Evolutionary conservation across 2,113 vertebrate genomes (phyloP), one percentile per base, ranked within the genome.

Genomic region (Macaca nemestrina): DNA sequence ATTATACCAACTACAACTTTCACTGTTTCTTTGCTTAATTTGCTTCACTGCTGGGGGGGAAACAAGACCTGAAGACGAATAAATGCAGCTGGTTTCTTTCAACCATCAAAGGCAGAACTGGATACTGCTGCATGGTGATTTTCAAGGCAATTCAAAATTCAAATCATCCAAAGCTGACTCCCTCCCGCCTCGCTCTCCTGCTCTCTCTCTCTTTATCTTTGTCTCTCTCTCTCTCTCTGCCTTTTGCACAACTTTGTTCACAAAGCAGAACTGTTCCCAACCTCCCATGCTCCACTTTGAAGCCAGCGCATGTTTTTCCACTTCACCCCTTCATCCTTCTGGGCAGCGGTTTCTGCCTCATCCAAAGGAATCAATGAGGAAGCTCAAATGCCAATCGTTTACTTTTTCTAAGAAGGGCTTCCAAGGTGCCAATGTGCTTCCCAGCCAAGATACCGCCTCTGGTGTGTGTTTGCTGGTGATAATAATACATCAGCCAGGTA

Each of bases 141-240:
- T 97, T 88, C 96, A 94, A 96, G 95, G 97, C 95, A 87, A 93
- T 96, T 97, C 96, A 61, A 67, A 98, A 92, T 96, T 95, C 84
- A 67, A 92, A 96, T 98, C 96, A 10, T 95, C 82, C 30, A 91
- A 76, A n/a, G 45, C 93, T 59, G 32, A 59, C 75, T 93, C 93
- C 89, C 89, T 90, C 93, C 83, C 70, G 0, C 3, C 59, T 73
- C 0, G 1, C 40, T 82, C 97, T 12, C 23, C 0, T 64, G 61
- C 61, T 2, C 6, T 5, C 59, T 27, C 61, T 61, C 59, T 59
- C 57, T 59, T 25, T 30, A 30, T 61, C 25, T 61, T 61, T 61
- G 59, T 61, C 57, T 8, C 57, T 13, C 27, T 45, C 45, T 45
- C 45, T 35, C 38, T 25, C 50, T 45, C 55, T 52, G 35, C 92